These are phyloP conservation scores for Bradypodion ventrale DNA, from an alignment of 2,797 vertebrate species.

Conservation along the genomic window DNA sequence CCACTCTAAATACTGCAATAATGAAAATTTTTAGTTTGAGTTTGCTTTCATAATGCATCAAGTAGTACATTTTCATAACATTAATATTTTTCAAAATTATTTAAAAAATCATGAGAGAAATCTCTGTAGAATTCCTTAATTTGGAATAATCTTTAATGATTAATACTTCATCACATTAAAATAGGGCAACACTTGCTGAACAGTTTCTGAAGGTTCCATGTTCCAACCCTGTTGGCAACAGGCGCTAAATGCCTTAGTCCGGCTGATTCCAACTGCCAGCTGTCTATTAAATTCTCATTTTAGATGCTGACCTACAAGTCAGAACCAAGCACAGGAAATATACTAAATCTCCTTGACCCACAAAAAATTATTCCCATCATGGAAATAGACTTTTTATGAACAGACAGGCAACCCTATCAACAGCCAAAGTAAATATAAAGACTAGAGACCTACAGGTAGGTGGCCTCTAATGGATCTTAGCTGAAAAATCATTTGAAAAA, in stretches of 20 bases:
- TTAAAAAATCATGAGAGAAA: background rate
- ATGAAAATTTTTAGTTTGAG: background rate
- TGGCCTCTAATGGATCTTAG: background rate
- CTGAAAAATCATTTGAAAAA: background rate
- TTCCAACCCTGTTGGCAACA: background rate
- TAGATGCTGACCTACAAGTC: background rate
- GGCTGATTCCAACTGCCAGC: background rate
- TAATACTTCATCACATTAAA: background rate
- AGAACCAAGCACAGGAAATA: background rate
- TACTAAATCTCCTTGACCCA: background rate
- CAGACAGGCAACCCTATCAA: background rate
- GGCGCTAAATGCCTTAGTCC: background rate
- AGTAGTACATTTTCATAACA: background rate
- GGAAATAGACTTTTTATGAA: background rate
- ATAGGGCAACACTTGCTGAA: background rate
- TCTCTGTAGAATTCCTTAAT: fast-evolving
- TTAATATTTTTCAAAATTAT: background rate
- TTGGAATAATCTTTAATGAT: background rate
- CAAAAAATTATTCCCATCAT: background rate
- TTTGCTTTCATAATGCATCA: background rate
- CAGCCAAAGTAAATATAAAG: background rate
- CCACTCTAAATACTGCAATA: too few relatives aligned
- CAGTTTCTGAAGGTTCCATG: background rate
- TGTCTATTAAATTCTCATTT: background rate
- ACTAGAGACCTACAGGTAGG: too few relatives aligned